Evolutionary conservation across 1,140 invertebrate species (phyloP).

Genomic region (Chelonus insularis): DNA sequence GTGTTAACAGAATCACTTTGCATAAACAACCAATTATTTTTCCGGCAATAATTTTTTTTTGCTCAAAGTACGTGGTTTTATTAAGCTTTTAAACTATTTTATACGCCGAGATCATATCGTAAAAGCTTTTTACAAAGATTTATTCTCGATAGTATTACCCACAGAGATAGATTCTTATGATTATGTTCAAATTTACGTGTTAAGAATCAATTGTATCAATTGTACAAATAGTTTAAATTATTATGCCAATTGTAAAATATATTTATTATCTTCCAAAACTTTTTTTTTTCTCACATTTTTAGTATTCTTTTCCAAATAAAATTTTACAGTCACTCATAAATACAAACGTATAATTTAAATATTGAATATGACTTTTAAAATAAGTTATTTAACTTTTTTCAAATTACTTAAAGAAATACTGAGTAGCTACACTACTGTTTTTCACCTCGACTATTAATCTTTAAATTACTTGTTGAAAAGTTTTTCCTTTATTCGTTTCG

Average conservation of each 20-base stretch:
- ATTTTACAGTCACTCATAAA: no score
- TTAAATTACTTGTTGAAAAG: conserved; percentile 3
- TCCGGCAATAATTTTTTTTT: not conserved
- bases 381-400: not conserved
- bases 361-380: no score
- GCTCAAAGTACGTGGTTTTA: no score
- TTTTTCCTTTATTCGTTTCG: not conserved
- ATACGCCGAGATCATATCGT: conserved; percentile 4
- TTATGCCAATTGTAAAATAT: no score
- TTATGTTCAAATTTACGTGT: not conserved
- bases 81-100: conserved; percentile 4
- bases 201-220: no score
- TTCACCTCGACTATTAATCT: conserved; percentile 48
- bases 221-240: no score
- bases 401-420: conserved; percentile 1
- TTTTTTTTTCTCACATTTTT: no score
- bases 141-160: conserved; percentile 13
- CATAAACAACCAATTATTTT: conserved; percentile 11
- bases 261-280: no score
- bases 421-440: conserved; percentile 35
- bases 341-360: no score
- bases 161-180: not conserved
- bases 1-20: conserved; percentile 9
- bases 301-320: no score
- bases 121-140: conserved; percentile 10